Evolutionary conservation across 1,140 invertebrate genomes (phyloP), one percentile per base, ranked within the genome.

Genomic region (Cyrtorhinus lividipennis): DNA sequence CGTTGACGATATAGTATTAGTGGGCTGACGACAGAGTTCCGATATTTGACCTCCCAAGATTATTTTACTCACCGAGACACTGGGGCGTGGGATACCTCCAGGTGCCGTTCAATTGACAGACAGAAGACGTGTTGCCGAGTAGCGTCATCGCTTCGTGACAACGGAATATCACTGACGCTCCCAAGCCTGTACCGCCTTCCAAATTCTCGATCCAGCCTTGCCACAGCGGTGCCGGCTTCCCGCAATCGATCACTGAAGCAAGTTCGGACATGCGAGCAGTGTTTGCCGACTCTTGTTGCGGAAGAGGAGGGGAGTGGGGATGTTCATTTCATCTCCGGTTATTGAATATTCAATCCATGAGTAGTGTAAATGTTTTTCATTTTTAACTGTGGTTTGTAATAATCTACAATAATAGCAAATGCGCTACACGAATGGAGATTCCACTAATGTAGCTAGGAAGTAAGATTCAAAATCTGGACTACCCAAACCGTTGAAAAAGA

Each of bases 201-300:
- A 90, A 88, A 68, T 94, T 94, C 73, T 97, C 92, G 62, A 98
- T 79, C 86, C 92, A 97, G 5, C 95, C 95, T 72, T 98, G 97
- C 78, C 88, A 90, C 0, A 98, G 77, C 22, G 84, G 80, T 2
- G 91, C 91, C 0, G 92, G 91, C 67, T 86, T 83, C 1, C 91
- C 90, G 73, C 95, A 98, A 76, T 95, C 90, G 69, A 98, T 96
- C 77, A 96, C 95, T 87, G 72, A 59, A 60, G 25, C 38, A 44
- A 53, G 48, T 61, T 45, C 25, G 30, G 44, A 45, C 30, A 62
- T 62, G 61, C 61, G 57, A 61, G 59, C 18, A 15, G 20, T 27
- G 23, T 25, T 59, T 25, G 25, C 8, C 24, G 13, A 3, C 56
- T 58, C 1, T 58, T 24, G 23, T n/a, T 23, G 27, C 12, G 22